phyloP scores from a whole-genome alignment of 2,113 vertebrate species.

The Dasyprocta punctata region DNA sequence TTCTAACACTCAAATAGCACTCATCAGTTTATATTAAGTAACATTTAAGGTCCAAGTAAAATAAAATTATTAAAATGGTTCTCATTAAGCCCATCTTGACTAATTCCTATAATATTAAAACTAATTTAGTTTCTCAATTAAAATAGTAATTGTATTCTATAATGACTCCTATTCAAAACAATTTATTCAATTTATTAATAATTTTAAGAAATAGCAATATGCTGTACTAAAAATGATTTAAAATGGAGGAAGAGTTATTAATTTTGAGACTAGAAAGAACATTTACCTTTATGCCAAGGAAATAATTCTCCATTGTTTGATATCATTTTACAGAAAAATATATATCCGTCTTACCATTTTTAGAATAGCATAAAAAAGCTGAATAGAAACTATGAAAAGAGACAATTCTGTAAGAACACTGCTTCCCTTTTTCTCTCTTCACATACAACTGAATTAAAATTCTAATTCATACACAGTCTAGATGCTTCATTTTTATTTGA shows the following conservation, averaged over 20 bases:
- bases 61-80: slow-evolving; percentile 53
- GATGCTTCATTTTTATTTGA: slow-evolving; percentile 59
- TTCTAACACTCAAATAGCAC: slow-evolving; percentile 19
- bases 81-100: slow-evolving; percentile 57
- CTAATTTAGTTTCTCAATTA: slow-evolving; percentile 64
- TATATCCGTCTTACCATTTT: not conserved
- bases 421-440: not conserved
- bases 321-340: not conserved
- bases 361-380: slow-evolving; percentile 11
- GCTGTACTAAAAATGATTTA: not conserved
- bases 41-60: slow-evolving; percentile 39
- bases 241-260: not conserved
- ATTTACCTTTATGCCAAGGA: not conserved
- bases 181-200: slow-evolving; percentile 26
- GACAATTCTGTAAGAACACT: not conserved
- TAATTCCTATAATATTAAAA: slow-evolving; percentile 63
- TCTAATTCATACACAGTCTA: slow-evolving; percentile 13
- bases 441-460: slow-evolving; percentile 61
- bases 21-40: slow-evolving; percentile 49
- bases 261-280: not conserved
- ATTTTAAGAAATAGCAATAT: slow-evolving; percentile 54
- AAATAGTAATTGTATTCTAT: slow-evolving; percentile 63
- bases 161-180: slow-evolving; percentile 52
- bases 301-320: not conserved
- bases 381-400: slow-evolving; percentile 19